phyloP scores from a whole-genome alignment of 2,797 vertebrate genomes.

The Cirrhinus molitorella region DNA sequence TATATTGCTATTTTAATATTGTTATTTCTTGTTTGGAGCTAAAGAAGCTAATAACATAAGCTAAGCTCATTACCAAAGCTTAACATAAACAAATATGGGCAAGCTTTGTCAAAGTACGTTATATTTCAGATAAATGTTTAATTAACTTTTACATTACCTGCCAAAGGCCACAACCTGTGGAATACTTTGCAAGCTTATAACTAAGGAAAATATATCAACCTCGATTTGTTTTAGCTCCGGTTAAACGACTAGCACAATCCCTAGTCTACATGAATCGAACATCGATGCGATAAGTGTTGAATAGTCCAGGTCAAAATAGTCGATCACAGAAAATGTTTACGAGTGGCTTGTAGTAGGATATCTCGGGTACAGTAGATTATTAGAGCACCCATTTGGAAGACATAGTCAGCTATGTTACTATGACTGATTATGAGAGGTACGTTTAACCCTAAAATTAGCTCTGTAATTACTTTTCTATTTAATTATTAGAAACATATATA shows the following conservation, averaged over 20 bases:
- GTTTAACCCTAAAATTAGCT: neutral
- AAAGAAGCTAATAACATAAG: conserved; percentile 43
- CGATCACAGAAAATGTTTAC: conserved; percentile 9
- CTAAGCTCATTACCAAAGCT: conserved; percentile 32
- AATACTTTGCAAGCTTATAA: neutral
- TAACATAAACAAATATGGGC: neutral
- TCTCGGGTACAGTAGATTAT: no score
- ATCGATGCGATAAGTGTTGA: neutral
- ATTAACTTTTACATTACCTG: conserved; percentile 26
- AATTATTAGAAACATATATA: neutral
- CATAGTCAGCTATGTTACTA: conserved; percentile 13
- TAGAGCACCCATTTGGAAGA: neutral
- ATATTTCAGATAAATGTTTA: neutral
- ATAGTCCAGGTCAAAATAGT: neutral
- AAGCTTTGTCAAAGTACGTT: neutral
- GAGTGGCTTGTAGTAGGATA: neutral
- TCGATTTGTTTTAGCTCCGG: neutral
- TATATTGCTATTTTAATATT: neutral
- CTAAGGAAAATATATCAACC: neutral
- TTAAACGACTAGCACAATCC: conserved; percentile 13
- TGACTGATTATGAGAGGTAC: conserved; percentile 52
- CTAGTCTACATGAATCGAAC: neutral
- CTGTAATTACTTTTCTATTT: neutral
- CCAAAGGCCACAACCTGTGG: conserved; percentile 15
- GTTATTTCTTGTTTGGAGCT: conserved; percentile 23